Evolutionary conservation across 2,113 vertebrate species (phyloP).

Genomic region (Stigmatopora argus): DNA sequence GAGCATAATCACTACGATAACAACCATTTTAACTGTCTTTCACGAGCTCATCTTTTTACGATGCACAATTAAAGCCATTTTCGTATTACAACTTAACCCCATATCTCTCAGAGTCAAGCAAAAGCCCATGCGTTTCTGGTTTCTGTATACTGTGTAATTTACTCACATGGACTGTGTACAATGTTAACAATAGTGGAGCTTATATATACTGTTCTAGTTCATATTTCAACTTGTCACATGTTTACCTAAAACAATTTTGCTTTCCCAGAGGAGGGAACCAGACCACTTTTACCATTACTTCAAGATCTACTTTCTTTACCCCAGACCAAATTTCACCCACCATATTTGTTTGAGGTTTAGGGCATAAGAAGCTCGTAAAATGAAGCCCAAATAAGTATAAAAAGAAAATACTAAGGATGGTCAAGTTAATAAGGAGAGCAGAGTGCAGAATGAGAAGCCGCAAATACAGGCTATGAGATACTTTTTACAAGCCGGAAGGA

Average conservation of each 20-base stretch:
- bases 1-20: neutral
- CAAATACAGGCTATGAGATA: neutral
- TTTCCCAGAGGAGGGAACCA: neutral
- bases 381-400: neutral
- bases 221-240: neutral
- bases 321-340: neutral
- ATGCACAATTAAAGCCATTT: neutral
- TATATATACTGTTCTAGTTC: neutral
- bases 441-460: neutral
- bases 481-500: conserved; percentile 11
- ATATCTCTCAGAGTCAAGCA: neutral
- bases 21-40: neutral
- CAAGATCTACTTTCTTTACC: neutral
- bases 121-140: neutral
- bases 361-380: neutral
- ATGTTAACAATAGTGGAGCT: neutral
- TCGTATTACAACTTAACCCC: neutral
- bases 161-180: neutral
- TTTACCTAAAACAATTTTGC: neutral
- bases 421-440: neutral
- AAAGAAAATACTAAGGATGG: neutral
- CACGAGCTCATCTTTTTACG: neutral
- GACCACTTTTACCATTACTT: neutral
- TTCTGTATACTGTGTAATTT: neutral
- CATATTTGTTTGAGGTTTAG: no score